Conservation (phyloP, 2,113 vertebrate species). For the Hippocampus zosterae region DNA sequence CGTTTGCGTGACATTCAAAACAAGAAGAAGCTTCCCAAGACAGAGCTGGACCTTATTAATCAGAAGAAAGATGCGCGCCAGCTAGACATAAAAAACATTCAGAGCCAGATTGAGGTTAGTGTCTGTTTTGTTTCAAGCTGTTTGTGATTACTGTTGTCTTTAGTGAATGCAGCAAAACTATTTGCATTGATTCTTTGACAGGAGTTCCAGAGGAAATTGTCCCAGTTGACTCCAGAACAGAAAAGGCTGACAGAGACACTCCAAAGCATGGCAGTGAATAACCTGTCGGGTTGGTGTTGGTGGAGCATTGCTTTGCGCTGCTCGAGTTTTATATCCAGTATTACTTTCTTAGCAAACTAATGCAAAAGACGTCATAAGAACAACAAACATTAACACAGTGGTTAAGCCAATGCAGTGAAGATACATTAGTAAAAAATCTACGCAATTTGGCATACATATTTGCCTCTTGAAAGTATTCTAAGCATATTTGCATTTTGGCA, state of each 20-base stretch:
- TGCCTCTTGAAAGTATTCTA: background rate
- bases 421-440: background rate
- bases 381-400: background rate
- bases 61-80: constrained; percentile 82
- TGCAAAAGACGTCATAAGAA: background rate
- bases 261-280: constrained; percentile 74
- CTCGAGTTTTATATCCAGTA: background rate
- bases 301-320: background rate
- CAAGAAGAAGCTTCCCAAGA: constrained; percentile 80
- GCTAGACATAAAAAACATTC: constrained; percentile 81
- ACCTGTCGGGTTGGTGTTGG: constrained; percentile 75
- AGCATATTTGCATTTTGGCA: background rate
- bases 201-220: constrained; percentile 90
- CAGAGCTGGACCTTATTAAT: constrained; percentile 80
- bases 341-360: background rate
- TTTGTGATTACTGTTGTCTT: constrained; percentile 2
- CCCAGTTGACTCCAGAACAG: constrained; percentile 84
- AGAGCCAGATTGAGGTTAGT: constrained; percentile 83
- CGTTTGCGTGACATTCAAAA: constrained; percentile 80
- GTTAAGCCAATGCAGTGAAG: background rate
- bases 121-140: background rate
- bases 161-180: background rate
- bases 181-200: constrained; percentile 42
- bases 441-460: background rate
- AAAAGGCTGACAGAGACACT: constrained; percentile 83